A percentile compares a stretch with the other conserved stretches of the same genome.
phyloP scores from a whole-genome alignment of 2,113 vertebrate genomes.

The Perca schrenkii region DNA sequence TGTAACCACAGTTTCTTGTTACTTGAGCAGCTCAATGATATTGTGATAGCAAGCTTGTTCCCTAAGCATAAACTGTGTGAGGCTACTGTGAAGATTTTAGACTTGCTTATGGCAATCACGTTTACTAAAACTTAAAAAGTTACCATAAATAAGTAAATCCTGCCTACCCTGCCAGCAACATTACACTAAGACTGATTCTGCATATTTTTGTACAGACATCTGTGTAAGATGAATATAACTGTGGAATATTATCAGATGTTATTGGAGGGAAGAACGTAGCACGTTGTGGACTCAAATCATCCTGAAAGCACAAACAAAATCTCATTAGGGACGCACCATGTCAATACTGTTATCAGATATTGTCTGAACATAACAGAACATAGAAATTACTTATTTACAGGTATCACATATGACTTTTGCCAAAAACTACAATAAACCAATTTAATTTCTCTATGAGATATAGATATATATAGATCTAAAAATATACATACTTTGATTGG shows the following conservation, averaged over 20 bases:
- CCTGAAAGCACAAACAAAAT: slow-evolving; percentile 59
- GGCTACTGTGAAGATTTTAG: slow-evolving; percentile 70
- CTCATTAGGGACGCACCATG: slow-evolving; percentile 23
- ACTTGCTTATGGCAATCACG: slow-evolving; percentile 70
- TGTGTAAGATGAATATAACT: slow-evolving; percentile 65
- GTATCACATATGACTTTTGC: slow-evolving; percentile 7
- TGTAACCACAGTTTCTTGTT: slow-evolving; percentile 70
- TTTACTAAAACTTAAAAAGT: slow-evolving; percentile 59
- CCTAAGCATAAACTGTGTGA: slow-evolving; percentile 53
- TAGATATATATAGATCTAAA: slow-evolving; percentile 13
- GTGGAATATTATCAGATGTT: slow-evolving; percentile 62
- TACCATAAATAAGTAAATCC: slow-evolving; percentile 50
- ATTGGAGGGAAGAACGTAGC: slow-evolving; percentile 71
- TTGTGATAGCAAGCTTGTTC: slow-evolving; percentile 62
- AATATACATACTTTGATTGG: not conserved
- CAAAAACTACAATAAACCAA: slow-evolving; percentile 10
- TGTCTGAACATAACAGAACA: slow-evolving; percentile 5
- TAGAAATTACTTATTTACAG: slow-evolving; percentile 16
- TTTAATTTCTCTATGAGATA: not conserved
- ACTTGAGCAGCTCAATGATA: slow-evolving; percentile 68
- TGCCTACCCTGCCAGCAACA: slow-evolving; percentile 62
- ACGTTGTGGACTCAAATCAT: slow-evolving; percentile 52
- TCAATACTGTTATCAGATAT: slow-evolving; percentile 7
- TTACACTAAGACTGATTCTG: slow-evolving; percentile 58
- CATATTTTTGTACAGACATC: slow-evolving; percentile 78